These are phyloP conservation scores for Arnoldichthys spilopterus DNA, from an alignment of 2,797 vertebrate species.

Conservation along the genomic window DNA sequence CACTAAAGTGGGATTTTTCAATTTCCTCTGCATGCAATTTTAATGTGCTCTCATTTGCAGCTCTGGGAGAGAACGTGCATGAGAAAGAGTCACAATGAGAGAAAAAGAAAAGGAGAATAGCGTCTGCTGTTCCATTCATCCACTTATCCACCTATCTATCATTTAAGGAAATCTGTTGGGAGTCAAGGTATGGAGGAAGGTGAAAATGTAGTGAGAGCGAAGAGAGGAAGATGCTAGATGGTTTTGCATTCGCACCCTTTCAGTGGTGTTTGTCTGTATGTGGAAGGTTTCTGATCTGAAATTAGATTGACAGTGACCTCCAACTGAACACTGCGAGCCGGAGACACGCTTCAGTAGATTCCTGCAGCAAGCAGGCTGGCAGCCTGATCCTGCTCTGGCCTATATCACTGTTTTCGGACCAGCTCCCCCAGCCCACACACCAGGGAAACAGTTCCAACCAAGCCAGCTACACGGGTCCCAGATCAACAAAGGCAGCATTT, in stretches of 20 bases:
- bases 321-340: slow-evolving; percentile 52
- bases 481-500: not conserved
- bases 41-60: slow-evolving; percentile 61
- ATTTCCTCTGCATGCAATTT: slow-evolving; percentile 65
- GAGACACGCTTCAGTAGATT: slow-evolving; percentile 8
- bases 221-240: slow-evolving; percentile 37
- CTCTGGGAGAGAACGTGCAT: slow-evolving; percentile 33
- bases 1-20: slow-evolving; percentile 59
- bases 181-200: slow-evolving; percentile 1
- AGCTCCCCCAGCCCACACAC: not conserved
- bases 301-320: slow-evolving; percentile 66
- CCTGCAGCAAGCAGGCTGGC: slow-evolving; percentile 9
- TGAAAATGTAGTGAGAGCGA: slow-evolving; percentile 46
- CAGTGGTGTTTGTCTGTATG: slow-evolving; percentile 34
- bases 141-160: slow-evolving; percentile 28
- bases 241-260: slow-evolving; percentile 45
- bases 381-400: slow-evolving; percentile 2
- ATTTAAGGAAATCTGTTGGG: slow-evolving; percentile 16
- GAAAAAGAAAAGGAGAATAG: slow-evolving; percentile 18
- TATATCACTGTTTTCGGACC: slow-evolving; percentile 18
- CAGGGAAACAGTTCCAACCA: not conserved
- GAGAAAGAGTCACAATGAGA: slow-evolving; percentile 2
- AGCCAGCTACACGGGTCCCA: not conserved
- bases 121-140: slow-evolving; percentile 27
- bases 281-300: slow-evolving; percentile 71